A percentile compares a stretch with the other conserved stretches of the same genome.
Evolutionary conservation across 2,888 invertebrate genomes (phyloP).

Genomic region (Drosophila mulleri): DNA sequence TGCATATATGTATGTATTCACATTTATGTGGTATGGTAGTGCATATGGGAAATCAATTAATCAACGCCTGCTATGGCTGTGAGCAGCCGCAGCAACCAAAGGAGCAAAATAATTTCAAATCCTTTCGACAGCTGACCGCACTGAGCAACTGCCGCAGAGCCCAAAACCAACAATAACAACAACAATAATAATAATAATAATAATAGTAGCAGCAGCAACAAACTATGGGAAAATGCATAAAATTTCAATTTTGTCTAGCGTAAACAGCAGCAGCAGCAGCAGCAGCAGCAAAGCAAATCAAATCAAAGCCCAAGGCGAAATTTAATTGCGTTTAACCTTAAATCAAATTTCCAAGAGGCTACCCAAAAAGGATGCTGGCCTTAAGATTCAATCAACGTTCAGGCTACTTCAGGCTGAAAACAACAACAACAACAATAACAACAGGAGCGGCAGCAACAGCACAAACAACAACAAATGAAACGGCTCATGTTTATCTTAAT

Average conservation of each 20-base stretch:
- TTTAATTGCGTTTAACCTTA: constrained; percentile 80
- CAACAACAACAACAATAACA: constrained; percentile 18
- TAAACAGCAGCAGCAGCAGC: constrained; percentile 48
- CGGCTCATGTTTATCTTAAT: constrained; percentile 77
- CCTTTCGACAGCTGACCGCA: constrained; percentile 67
- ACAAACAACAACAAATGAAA: constrained; percentile 68
- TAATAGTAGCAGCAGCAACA: constrained; percentile 19
- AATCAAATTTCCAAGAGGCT: constrained; percentile 73
- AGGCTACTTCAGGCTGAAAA: constrained; percentile 53
- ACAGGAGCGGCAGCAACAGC: constrained; percentile 18
- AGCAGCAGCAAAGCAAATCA: constrained; percentile 47
- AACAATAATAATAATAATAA: constrained; percentile 33
- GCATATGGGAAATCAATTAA: constrained; percentile 61
- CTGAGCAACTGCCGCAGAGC: constrained; percentile 31
- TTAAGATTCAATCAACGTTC: constrained; percentile 76
- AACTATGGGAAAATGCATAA: constrained; percentile 57
- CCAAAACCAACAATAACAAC: constrained; percentile 28
- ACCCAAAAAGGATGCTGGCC: constrained; percentile 42
- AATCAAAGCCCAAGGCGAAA: constrained; percentile 73
- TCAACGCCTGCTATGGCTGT: constrained; percentile 66
- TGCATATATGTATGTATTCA: background rate
- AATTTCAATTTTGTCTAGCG: constrained; percentile 74
- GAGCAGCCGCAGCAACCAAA: constrained; percentile 53
- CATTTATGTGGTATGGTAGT: constrained; percentile 10
- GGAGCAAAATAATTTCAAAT: constrained; percentile 65